Conservation (phyloP, 2,113 vertebrate species). For the Mesembrinibis cayennensis region DNA sequence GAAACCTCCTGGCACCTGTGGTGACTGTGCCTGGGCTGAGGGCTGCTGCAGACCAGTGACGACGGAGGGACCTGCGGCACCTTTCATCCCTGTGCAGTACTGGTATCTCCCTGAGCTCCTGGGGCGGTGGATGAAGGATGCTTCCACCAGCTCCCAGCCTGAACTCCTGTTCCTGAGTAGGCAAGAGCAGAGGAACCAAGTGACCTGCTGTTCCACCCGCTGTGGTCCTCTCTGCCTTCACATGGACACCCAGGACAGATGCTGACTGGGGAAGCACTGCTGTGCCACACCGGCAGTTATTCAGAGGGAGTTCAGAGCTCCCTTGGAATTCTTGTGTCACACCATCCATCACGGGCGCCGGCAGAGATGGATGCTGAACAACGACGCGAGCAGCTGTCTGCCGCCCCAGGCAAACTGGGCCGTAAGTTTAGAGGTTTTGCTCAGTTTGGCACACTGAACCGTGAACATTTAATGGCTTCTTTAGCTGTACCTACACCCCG, state of each 20-base stretch:
- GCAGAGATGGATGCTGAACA: not conserved
- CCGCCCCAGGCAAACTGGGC: not conserved
- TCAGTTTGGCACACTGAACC: not conserved
- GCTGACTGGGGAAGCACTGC: too few relatives aligned
- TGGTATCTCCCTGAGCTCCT: not conserved
- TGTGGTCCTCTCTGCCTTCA: not conserved
- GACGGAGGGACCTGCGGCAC: not conserved
- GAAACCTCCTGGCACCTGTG: not conserved
- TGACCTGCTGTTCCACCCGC: not conserved
- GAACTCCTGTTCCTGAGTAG: not conserved
- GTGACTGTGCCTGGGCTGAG: not conserved
- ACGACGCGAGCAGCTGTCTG: not conserved
- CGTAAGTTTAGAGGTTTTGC: not conserved
- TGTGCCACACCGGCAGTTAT: fast-evolving
- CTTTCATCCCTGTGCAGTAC: too few relatives aligned
- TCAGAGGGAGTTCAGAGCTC: not conserved
- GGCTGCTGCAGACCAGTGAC: not conserved
- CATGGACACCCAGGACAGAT: not conserved
- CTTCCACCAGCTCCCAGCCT: not conserved
- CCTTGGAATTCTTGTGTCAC: not conserved
- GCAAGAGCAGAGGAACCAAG: not conserved
- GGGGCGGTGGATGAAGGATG: not conserved
- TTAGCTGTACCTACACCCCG: too few relatives aligned
- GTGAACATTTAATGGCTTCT: not conserved
- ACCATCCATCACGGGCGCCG: not conserved